Evolutionary conservation across 2,888 invertebrate species (phyloP).

Genomic region (Drosophila austrosaltans): DNA sequence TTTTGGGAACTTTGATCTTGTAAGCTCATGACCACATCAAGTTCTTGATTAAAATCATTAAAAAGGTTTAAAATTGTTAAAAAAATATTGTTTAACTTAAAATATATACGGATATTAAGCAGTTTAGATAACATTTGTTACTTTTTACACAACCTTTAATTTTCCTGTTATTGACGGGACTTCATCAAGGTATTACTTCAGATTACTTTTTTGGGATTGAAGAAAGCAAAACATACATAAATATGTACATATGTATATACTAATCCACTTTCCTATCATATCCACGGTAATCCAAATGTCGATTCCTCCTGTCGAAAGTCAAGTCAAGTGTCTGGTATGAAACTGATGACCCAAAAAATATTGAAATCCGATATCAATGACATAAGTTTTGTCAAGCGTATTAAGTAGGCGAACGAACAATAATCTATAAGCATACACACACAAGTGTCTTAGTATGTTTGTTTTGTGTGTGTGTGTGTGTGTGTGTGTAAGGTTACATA

Average conservation of each 20-base stretch:
- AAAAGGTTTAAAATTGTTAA: too few species aligned
- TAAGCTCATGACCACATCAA: too few species aligned
- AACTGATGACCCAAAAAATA: slow-evolving; percentile 15
- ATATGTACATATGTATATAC: too few species aligned
- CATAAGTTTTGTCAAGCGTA: slow-evolving; percentile 40
- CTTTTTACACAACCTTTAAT: too few species aligned
- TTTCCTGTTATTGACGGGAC: too few species aligned
- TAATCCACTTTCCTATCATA: background rate
- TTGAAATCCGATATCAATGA: slow-evolving; percentile 44
- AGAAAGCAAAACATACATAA: background rate
- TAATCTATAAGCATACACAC: background rate
- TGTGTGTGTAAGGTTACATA: slow-evolving; percentile 5
- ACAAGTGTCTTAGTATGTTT: background rate
- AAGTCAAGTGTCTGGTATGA: background rate
- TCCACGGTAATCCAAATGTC: background rate
- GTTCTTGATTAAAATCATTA: too few species aligned
- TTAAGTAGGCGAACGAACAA: slow-evolving; percentile 25
- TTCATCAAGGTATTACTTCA: too few species aligned
- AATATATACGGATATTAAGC: too few species aligned
- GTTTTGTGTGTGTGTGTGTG: background rate
- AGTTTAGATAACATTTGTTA: too few species aligned
- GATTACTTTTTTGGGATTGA: background rate
- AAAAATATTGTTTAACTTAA: too few species aligned
- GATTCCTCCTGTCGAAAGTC: background rate
- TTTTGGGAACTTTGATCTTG: too few species aligned